Evolutionary conservation across 2,797 vertebrate genomes (phyloP), one percentile per base, ranked within the genome.

Genomic region (Margarornis squamiger): DNA sequence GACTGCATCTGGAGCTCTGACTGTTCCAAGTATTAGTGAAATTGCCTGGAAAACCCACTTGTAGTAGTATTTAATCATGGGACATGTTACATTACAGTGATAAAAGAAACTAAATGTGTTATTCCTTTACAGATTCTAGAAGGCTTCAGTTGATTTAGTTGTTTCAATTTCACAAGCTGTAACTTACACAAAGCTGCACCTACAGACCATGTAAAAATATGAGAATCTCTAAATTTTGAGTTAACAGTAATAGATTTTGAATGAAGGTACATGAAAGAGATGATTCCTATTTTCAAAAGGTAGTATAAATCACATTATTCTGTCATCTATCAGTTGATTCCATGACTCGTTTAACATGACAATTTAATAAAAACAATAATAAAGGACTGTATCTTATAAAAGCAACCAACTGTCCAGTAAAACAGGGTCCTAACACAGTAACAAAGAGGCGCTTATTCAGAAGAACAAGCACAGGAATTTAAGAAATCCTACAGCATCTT

Each of bases 31-130:
- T 61, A 77, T 65, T 86, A 92, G 67, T 77, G 57, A 95, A 94
- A 91, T 68, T 81, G 62, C 90, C 90, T 61, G 88, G 81, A 93
- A 93, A 92, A 94, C 58, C 73, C 77, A 95, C 58, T 86, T 77
- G 27, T 26, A 71, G 26, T 16, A 87, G 34, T 51, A 72, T 74
- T 88, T 67, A 90, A 78, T 81, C 49, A 88, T 19, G 51, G 39
- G 27, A 91, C 57, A 46, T 3, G 7, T 45, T 75, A 48, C 30
- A 52, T 41, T 66, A 82, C 23, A 58, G 51, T 68, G 34, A 73
- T 61, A 92, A 87, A 92, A 73, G 27, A 89, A 81, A 75, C 45
- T 38, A 77, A 83, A 61, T 17, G 23, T 58, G 26, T 45, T 51
- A 52, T 16, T 88, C 9, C 65, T 81, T 94, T 80, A 87, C 45